Percentiles rank a stretch among this genome's conserved stretches.
These are phyloP conservation scores for Melanotaenia pygmaea DNA, from an alignment of 2,797 vertebrate genomes.

Conservation along the genomic window DNA sequence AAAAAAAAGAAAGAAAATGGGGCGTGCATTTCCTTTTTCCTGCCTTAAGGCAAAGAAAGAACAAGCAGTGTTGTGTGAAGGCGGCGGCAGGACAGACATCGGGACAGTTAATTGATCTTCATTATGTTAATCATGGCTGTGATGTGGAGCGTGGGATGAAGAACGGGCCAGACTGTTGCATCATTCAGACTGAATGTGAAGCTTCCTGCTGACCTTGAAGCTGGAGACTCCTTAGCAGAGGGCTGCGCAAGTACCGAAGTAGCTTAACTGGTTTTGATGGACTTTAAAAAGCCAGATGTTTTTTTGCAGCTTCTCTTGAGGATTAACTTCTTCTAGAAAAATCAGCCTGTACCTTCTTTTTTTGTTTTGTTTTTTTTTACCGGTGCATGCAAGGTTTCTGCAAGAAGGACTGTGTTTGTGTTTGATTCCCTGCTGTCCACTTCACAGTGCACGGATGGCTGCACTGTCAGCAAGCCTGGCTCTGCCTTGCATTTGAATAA, in stretches of 20 bases:
- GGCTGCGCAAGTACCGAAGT: constrained; percentile 15
- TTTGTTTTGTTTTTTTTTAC: not conserved
- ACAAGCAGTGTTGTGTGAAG: constrained; percentile 46
- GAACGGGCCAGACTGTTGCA: constrained; percentile 50
- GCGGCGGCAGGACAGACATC: constrained; percentile 44
- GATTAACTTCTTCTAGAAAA: not conserved
- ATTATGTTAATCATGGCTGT: constrained; percentile 81
- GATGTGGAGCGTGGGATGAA: constrained; percentile 69
- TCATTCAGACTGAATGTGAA: constrained; percentile 43
- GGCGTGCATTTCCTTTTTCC: not conserved
- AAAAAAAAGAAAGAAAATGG: constrained; percentile 10
- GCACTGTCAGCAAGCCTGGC: constrained; percentile 68
- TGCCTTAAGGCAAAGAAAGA: constrained; percentile 22
- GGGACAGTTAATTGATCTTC: constrained; percentile 82
- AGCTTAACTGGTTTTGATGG: constrained; percentile 17
- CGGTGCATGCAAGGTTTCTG: not conserved
- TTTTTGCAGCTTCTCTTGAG: not conserved
- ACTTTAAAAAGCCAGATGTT: constrained; percentile 12
- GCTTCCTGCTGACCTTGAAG: constrained; percentile 74
- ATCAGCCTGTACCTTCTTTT: constrained; percentile 1
- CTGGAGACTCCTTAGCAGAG: constrained; percentile 27
- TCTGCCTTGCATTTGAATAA: constrained; percentile 79
- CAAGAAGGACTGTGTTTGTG: constrained; percentile 11
- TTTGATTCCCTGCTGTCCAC: constrained; percentile 39
- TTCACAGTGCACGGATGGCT: constrained; percentile 63